Evolutionary conservation across 2,113 vertebrate species (phyloP).

Genomic region (Sinocyclocheilus grahami): DNA sequence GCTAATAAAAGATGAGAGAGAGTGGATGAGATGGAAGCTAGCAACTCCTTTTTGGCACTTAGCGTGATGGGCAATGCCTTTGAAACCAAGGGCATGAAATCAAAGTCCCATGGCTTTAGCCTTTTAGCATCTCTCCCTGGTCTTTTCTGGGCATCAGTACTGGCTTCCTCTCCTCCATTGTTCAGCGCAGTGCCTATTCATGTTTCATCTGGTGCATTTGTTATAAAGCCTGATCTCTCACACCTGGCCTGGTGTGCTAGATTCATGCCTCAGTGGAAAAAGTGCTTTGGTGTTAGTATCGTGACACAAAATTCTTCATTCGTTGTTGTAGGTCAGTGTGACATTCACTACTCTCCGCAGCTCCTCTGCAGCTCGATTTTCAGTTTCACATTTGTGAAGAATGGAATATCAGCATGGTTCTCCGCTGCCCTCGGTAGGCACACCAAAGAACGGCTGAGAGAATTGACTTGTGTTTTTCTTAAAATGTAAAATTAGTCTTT

Average conservation of each 20-base stretch:
- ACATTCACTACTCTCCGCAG: constrained; percentile 58
- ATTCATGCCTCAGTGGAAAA: constrained; percentile 59
- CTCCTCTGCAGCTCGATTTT: constrained; percentile 41
- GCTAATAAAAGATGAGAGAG: constrained; percentile 8
- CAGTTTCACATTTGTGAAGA: constrained; percentile 54
- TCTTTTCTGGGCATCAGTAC: not conserved
- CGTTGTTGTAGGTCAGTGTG: constrained; percentile 64
- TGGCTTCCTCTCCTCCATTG: constrained; percentile 4
- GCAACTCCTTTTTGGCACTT: constrained; percentile 31
- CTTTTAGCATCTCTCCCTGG: constrained; percentile 31
- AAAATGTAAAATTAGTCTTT: not conserved
- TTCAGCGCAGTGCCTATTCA: constrained; percentile 25
- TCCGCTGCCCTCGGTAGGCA: not conserved
- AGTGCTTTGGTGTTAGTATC: constrained; percentile 53
- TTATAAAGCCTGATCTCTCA: constrained; percentile 43
- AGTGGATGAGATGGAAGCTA: constrained; percentile 17
- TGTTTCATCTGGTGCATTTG: constrained; percentile 56
- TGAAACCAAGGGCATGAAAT: constrained; percentile 52
- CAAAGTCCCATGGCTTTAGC: constrained; percentile 50
- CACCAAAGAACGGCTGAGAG: not conserved
- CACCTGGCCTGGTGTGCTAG: constrained; percentile 42
- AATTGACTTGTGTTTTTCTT: not conserved
- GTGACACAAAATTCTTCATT: constrained; percentile 63
- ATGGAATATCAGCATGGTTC: constrained; percentile 37
- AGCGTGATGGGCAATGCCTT: constrained; percentile 39